A percentile compares a stretch with the other conserved stretches of the same genome.
These are phyloP conservation scores for Neuroscelio doddi DNA, from an alignment of 2,888 invertebrate genomes.

Conservation along the genomic window DNA sequence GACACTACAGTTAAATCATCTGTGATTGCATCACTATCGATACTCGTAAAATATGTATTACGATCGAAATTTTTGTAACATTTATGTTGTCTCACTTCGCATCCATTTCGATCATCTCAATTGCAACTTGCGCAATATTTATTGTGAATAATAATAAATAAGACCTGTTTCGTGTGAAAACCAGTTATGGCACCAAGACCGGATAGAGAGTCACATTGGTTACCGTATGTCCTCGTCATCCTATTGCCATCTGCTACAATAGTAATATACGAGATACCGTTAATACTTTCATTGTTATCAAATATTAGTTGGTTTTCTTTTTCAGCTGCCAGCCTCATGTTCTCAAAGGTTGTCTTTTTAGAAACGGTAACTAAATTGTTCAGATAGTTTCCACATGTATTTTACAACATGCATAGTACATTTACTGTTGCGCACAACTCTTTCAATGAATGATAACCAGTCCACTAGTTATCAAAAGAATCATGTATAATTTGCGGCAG, in stretches of 20 bases:
- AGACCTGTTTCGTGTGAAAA: conserved; percentile 32
- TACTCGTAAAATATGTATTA: conserved; percentile 10
- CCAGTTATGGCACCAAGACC: conserved; percentile 36
- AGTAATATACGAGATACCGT: conserved; percentile 24
- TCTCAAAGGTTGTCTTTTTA: too few relatives aligned
- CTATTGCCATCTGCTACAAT: conserved; percentile 39
- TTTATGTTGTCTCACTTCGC: conserved; percentile 6
- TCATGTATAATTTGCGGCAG: too few relatives aligned
- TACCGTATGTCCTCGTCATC: conserved; percentile 33
- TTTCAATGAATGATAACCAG: too few relatives aligned
- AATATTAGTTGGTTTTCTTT: conserved; percentile 19
- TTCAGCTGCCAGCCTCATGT: conserved; percentile 17
- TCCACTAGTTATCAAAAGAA: too few relatives aligned
- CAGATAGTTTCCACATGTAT: conserved; percentile 22
- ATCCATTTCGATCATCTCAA: conserved; percentile 3
- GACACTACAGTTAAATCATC: too few relatives aligned
- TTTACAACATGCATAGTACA: conserved; percentile 15
- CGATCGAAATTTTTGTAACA: conserved; percentile 51
- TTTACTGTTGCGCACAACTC: too few relatives aligned
- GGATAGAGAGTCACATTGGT: conserved; percentile 34
- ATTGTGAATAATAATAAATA: conserved; percentile 50
- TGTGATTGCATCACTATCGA: conserved; percentile 17
- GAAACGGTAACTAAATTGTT: conserved; percentile 13
- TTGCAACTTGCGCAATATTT: conserved; percentile 51
- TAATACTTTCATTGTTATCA: conserved; percentile 15